A percentile compares a stretch with the other conserved stretches of the same genome.
These are phyloP conservation scores for Spatulosminthurus flaviceps DNA, from an alignment of 2,888 invertebrate species.

Conservation along the genomic window DNA sequence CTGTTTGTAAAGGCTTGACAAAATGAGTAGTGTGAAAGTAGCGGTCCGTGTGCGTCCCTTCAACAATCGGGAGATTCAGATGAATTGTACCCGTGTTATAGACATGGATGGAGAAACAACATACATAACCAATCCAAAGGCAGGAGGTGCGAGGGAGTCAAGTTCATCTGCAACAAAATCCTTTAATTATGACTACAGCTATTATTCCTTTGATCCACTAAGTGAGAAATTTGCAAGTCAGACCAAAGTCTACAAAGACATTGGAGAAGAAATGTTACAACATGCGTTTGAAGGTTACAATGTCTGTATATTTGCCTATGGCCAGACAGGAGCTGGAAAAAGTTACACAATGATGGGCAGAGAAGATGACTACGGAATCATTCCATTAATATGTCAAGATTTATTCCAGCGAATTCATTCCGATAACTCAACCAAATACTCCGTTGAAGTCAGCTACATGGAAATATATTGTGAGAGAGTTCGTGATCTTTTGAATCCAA, in stretches of 20 bases:
- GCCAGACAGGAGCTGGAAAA: conserved; percentile 99
- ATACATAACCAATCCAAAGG: conserved; percentile 85
- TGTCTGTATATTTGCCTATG: conserved; percentile 99
- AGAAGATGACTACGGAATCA: conserved; percentile 94
- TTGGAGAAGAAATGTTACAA: conserved; percentile 98
- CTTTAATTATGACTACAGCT: conserved; percentile 99
- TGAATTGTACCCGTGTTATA: conserved; percentile 96
- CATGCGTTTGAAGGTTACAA: conserved; percentile 99
- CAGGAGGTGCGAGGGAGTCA: conserved; percentile 83
- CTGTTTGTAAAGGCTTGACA: conserved; percentile 57
- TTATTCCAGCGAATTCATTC: conserved; percentile 84
- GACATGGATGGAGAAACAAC: conserved; percentile 94
- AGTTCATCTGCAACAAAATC: conserved; percentile 74
- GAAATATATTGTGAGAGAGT: conserved; percentile 99
- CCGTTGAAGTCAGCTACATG: conserved; percentile 89
- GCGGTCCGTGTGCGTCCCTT: conserved; percentile 99
- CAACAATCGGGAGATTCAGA: conserved; percentile 93
- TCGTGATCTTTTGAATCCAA: conserved; percentile 95
- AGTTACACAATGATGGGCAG: conserved; percentile 99
- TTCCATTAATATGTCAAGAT: conserved; percentile 97
- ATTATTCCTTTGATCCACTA: conserved; percentile 89
- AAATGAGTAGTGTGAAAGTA: conserved; percentile 97
- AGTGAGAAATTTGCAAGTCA: conserved; percentile 81
- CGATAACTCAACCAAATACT: conserved; percentile 76
- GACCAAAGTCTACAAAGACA: conserved; percentile 95